phyloP scores from a whole-genome alignment of 92 coral and sea anemone species.

The Epizoanthus illoricatus region DNA sequence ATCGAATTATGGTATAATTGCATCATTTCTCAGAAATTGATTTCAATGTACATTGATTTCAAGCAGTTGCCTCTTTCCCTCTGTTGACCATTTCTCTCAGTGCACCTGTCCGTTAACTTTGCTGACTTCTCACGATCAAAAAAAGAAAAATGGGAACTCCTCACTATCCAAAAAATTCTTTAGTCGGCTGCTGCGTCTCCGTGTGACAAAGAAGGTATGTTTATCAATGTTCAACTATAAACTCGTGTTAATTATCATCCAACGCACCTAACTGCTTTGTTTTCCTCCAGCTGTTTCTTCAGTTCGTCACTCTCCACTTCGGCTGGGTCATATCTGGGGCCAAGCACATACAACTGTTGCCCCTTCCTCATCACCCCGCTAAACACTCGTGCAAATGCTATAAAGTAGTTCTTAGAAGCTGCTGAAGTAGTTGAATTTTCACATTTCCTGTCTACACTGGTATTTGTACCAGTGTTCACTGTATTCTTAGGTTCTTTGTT shows the following conservation, averaged over 20 bases:
- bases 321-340: conserved; percentile 89
- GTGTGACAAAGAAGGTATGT: background rate
- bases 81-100: too few relatives aligned
- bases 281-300: conserved; percentile 19
- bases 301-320: conserved; percentile 30
- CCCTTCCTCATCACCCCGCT: conserved; percentile 90
- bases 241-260: background rate
- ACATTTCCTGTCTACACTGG: conserved; percentile 1
- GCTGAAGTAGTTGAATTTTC: background rate
- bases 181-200: background rate
- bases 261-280: conserved; percentile 33
- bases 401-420: conserved; percentile 68
- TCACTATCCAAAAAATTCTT: too few relatives aligned
- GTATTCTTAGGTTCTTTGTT: background rate
- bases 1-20: too few relatives aligned
- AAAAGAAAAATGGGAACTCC: too few relatives aligned
- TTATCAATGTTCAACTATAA: too few relatives aligned
- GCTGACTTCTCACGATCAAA: too few relatives aligned
- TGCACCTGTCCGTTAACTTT: too few relatives aligned
- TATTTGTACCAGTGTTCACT: conserved; percentile 3
- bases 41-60: too few relatives aligned
- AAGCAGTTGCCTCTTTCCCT: too few relatives aligned
- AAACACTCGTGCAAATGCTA: conserved; percentile 95
- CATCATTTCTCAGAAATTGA: too few relatives aligned
- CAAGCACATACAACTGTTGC: conserved; percentile 78